Conservation (phyloP, 2,888 invertebrate genomes). For the Himalopsyche kuldschensis region DNA sequence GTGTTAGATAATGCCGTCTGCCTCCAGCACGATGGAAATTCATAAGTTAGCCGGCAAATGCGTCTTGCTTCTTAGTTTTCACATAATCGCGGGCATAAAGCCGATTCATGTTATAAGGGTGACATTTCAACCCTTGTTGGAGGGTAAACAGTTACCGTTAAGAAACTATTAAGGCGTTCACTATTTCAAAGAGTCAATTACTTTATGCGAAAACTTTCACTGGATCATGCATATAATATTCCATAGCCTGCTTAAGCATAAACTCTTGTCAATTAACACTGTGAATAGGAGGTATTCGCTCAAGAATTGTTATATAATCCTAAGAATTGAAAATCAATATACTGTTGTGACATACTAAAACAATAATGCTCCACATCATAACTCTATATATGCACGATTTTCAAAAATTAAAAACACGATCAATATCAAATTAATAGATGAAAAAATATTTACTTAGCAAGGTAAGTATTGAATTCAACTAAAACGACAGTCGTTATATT, state of each 20-base stretch:
- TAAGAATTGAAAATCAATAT: not conserved
- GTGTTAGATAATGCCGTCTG: not conserved
- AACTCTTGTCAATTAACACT: not conserved
- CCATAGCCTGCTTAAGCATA: not conserved
- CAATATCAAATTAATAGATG: too few relatives aligned
- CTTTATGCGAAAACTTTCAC: constrained; percentile 10
- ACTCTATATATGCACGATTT: too few relatives aligned
- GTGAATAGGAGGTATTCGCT: not conserved
- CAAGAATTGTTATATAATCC: not conserved
- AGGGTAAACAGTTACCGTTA: constrained; percentile 1
- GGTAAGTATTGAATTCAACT: too few relatives aligned
- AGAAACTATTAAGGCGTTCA: not conserved
- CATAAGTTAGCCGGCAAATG: not conserved
- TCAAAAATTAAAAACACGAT: too few relatives aligned
- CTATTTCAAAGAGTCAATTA: constrained; percentile 5
- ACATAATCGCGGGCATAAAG: not conserved
- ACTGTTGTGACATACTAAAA: not conserved
- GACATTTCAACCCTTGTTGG: constrained; percentile 4
- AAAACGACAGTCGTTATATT: too few relatives aligned
- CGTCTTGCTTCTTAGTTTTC: not conserved
- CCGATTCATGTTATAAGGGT: constrained; percentile 4
- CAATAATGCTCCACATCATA: too few relatives aligned
- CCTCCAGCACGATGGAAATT: not conserved
- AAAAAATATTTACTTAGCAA: too few relatives aligned
- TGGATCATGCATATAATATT: not conserved